phyloP scores from a whole-genome alignment of 2,888 invertebrate genomes.

The Protophormia terraenovae region DNA sequence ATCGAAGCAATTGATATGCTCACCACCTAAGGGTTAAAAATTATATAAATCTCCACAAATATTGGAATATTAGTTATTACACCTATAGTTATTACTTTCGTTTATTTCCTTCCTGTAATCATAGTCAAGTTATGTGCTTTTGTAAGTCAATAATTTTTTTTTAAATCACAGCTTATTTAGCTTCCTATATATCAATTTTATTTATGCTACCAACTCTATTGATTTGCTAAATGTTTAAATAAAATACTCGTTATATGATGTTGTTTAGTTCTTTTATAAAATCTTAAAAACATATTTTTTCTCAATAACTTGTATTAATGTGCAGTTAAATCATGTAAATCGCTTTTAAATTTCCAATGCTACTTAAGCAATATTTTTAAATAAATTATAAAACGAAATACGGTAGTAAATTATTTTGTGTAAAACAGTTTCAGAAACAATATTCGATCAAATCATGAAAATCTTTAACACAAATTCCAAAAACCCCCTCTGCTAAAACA shows the following conservation, averaged over 20 bases:
- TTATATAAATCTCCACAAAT: no score
- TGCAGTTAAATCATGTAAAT: background rate
- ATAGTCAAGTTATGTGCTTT: background rate
- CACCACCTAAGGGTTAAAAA: no score
- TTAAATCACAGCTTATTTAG: background rate
- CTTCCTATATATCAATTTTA: background rate
- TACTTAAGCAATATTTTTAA: background rate
- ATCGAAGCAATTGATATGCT: no score
- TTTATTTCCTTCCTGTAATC: background rate
- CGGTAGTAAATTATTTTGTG: constrained; percentile 44
- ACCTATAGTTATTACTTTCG: no score
- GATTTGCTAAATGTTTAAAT: background rate
- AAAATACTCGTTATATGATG: background rate
- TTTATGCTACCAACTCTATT: background rate
- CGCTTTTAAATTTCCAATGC: background rate
- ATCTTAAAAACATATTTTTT: background rate
- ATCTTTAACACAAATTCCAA: constrained; percentile 13
- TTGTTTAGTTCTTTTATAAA: background rate
- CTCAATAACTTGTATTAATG: background rate
- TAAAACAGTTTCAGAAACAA: constrained; percentile 45
- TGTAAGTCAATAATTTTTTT: background rate
- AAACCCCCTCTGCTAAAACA: background rate
- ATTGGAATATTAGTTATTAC: no score
- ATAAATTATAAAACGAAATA: background rate
- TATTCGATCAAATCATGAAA: constrained; percentile 50